Conservation (phyloP, 2,113 vertebrate species). For the Pomatorhinus ruficollis region DNA sequence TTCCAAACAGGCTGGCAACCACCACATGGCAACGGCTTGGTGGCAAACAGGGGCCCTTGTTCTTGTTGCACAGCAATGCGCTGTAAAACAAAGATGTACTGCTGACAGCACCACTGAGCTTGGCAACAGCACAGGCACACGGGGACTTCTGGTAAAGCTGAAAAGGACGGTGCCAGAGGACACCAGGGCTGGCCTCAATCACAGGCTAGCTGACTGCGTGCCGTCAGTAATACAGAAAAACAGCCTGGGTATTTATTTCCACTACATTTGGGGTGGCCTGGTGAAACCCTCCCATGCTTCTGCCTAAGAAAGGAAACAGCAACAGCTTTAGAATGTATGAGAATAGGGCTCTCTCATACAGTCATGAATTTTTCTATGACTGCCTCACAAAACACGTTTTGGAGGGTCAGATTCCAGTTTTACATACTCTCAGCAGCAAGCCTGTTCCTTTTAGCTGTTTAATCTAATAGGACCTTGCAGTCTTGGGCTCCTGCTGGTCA, state of each 20-base stretch:
- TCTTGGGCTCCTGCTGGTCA: neutral
- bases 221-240: neutral
- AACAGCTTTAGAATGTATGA: rapidly evolving
- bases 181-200: neutral
- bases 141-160: neutral
- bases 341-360: neutral
- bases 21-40: neutral
- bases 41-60: neutral
- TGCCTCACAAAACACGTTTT: neutral
- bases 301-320: neutral
- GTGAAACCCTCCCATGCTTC: neutral
- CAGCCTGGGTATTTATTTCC: neutral
- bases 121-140: neutral
- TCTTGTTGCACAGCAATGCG: rapidly evolving
- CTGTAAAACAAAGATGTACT: neutral
- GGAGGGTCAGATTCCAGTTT: neutral
- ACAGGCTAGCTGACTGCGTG: neutral
- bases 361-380: neutral
- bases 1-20: neutral
- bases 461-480: neutral
- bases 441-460: neutral
- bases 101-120: neutral
- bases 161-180: neutral
- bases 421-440: neutral
- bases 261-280: neutral